Conservation (phyloP, 2,888 invertebrate species). For the Uropetala carovei region DNA sequence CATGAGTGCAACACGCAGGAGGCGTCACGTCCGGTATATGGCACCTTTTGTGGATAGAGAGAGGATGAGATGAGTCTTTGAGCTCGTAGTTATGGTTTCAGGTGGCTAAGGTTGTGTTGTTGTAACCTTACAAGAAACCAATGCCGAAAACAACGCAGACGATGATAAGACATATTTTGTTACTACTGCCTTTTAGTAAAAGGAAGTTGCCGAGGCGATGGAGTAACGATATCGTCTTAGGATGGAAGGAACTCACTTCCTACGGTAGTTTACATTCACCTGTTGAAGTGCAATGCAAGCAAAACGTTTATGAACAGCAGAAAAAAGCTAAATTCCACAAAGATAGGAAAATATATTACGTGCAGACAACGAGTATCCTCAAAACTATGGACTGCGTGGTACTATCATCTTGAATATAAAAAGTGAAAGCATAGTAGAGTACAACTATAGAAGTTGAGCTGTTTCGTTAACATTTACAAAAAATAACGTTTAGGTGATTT, state of each 20-base stretch:
- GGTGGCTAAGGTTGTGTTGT: background rate
- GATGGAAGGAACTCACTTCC: background rate
- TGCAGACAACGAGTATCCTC: too few species aligned
- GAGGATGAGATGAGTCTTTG: background rate
- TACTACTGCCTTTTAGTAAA: background rate
- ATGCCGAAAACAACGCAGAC: background rate
- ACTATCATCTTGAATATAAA: too few species aligned
- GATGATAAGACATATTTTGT: background rate
- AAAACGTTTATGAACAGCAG: too few species aligned
- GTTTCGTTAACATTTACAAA: too few species aligned
- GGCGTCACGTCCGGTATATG: conserved; percentile 8
- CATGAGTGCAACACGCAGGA: conserved; percentile 28
- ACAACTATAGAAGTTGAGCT: too few species aligned
- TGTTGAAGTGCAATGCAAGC: too few species aligned
- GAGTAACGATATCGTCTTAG: background rate
- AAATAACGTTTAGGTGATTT: too few species aligned
- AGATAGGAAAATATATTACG: too few species aligned
- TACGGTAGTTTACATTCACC: too few species aligned
- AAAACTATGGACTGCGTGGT: too few species aligned
- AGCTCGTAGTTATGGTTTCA: conserved; percentile 43
- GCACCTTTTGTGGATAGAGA: background rate
- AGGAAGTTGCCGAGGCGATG: background rate
- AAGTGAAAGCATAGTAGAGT: too few species aligned
- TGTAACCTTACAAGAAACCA: background rate
- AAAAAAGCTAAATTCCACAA: too few species aligned